Evolutionary conservation across 2,797 vertebrate species (phyloP).

Genomic region (Ceryle rudis): DNA sequence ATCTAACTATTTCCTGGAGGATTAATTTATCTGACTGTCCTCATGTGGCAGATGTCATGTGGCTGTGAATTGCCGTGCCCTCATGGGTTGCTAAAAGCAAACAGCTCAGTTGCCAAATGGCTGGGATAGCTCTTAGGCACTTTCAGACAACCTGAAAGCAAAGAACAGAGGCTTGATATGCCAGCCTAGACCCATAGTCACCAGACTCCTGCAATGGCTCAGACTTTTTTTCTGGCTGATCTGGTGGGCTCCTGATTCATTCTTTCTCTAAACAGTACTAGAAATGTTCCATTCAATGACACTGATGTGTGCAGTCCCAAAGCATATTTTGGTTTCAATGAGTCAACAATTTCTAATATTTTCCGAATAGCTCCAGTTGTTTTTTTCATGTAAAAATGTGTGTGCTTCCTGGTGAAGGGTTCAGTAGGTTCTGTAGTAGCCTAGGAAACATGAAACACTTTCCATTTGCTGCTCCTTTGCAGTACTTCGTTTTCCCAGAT

Average conservation of each 20-base stretch:
- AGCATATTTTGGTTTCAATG: conserved; percentile 2
- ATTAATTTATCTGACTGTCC: conserved; percentile 10
- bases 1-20: conserved; percentile 11
- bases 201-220: neutral
- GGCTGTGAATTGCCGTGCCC: neutral
- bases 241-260: neutral
- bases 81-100: neutral
- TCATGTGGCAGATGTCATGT: neutral
- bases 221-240: neutral
- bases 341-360: conserved; percentile 36
- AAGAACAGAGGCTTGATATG: neutral
- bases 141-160: neutral
- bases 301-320: neutral
- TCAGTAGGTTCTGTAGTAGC: neutral
- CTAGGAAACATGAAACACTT: neutral
- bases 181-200: neutral
- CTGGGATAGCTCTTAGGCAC: neutral
- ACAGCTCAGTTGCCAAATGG: neutral
- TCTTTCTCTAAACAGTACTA: conserved; percentile 9
- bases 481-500: neutral
- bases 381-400: neutral
- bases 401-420: neutral
- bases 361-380: neutral
- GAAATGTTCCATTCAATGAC: neutral
- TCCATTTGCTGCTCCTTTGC: neutral